A percentile compares a stretch with the other conserved stretches of the same genome.
These are phyloP conservation scores for Zootermopsis nevadensis DNA, from an alignment of 2,888 invertebrate species.

Conservation along the genomic window DNA sequence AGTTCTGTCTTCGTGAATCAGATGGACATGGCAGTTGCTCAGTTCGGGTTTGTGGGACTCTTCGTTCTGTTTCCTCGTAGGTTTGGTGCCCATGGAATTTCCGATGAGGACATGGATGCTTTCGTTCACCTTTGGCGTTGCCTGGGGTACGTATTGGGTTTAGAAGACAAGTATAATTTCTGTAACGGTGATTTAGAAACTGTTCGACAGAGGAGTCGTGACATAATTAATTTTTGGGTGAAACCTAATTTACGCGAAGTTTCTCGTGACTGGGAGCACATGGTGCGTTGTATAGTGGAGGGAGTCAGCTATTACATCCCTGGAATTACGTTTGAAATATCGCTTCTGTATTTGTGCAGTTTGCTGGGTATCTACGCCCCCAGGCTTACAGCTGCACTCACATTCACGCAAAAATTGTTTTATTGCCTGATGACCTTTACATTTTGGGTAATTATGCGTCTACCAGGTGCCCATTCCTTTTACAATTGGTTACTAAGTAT, in stretches of 20 bases:
- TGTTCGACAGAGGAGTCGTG: slow-evolving; percentile 57
- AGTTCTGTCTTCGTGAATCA: slow-evolving; percentile 61
- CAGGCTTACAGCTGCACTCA: slow-evolving; percentile 55
- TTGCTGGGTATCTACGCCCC: slow-evolving; percentile 56
- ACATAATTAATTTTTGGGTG: slow-evolving; percentile 58
- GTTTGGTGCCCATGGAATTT: slow-evolving; percentile 60
- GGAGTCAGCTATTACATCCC: slow-evolving; percentile 59
- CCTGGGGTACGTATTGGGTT: slow-evolving; percentile 67
- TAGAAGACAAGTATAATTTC: slow-evolving; percentile 52
- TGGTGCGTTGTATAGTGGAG: slow-evolving; percentile 60
- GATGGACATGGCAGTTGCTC: slow-evolving; percentile 67
- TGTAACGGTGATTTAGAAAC: slow-evolving; percentile 56
- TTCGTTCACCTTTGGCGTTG: slow-evolving; percentile 68
- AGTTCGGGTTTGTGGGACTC: slow-evolving; percentile 66
- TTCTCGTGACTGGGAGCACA: slow-evolving; percentile 62
- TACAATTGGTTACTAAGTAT: slow-evolving; percentile 49
- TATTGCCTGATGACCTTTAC: slow-evolving; percentile 45
- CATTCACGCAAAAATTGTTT: slow-evolving; percentile 54
- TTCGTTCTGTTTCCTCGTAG: slow-evolving; percentile 63
- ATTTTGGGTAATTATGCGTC: slow-evolving; percentile 43
- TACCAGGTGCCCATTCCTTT: slow-evolving; percentile 41
- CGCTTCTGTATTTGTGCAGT: slow-evolving; percentile 36
- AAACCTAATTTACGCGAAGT: slow-evolving; percentile 59
- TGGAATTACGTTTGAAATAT: slow-evolving; percentile 56
- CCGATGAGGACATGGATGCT: slow-evolving; percentile 64